Percentiles rank a stretch among this genome's conserved stretches.
Evolutionary conservation across 23 tunicate species (phyloP).

Genomic region (Oikopleura albicans): DNA sequence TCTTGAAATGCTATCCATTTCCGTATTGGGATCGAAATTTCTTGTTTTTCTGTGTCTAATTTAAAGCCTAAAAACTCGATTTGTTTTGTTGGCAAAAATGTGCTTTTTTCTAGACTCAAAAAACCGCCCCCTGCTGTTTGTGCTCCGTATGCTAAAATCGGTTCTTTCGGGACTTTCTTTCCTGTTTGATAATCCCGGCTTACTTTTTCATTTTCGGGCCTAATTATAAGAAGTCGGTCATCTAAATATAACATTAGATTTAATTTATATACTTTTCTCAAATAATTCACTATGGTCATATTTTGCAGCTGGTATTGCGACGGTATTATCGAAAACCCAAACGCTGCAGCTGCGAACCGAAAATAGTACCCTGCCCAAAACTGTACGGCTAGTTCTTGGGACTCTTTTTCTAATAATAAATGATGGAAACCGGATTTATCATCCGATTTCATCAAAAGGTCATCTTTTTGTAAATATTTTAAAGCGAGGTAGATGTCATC

Average conservation of each 20-base stretch:
- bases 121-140: neutral
- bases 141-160: neutral
- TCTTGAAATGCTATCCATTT: neutral
- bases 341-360: neutral
- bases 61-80: neutral
- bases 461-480: neutral
- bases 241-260: neutral
- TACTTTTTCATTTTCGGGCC: neutral
- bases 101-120: neutral
- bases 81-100: neutral
- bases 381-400: neutral
- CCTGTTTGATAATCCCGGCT: neutral
- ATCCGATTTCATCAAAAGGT: no score
- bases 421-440: neutral
- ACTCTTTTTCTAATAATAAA: neutral
- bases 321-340: neutral
- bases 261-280: neutral
- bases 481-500: no score
- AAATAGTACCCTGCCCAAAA: no score
- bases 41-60: neutral
- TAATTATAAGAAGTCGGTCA: neutral
- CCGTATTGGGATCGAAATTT: neutral
- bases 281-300: neutral
- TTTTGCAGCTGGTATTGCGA: neutral
- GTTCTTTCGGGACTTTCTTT: neutral